Conservation (phyloP, 2,888 invertebrate species). For the Deilephila porcellus region DNA sequence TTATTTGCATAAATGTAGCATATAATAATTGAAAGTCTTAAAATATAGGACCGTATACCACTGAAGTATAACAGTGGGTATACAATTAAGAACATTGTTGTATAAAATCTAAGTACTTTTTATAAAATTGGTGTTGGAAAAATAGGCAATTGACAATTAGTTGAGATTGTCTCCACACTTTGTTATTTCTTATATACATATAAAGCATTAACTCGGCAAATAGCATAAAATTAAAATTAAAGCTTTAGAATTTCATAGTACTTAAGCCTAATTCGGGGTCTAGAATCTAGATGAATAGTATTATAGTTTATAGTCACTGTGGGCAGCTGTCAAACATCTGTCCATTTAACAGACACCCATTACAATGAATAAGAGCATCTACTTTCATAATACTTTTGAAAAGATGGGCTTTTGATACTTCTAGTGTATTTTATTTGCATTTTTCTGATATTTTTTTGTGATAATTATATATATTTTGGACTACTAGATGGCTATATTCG, state of each 20-base stretch:
- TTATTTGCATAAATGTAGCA: background rate
- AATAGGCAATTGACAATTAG: background rate
- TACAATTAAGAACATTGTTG: background rate
- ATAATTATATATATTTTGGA: too few species aligned
- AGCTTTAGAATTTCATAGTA: slow-evolving; percentile 4
- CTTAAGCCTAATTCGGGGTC: background rate
- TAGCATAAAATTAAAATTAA: slow-evolving; percentile 3
- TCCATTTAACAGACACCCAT: too few species aligned
- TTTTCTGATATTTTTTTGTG: too few species aligned
- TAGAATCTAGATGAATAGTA: background rate
- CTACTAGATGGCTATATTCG: too few species aligned
- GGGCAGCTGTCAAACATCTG: too few species aligned
- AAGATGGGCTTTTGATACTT: too few species aligned
- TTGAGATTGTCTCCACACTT: background rate
- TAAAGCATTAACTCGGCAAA: background rate
- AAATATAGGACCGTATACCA: background rate
- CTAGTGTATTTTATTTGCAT: too few species aligned
- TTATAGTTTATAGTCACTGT: too few species aligned
- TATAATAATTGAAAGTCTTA: background rate
- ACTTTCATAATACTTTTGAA: too few species aligned
- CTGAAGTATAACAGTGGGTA: too few species aligned
- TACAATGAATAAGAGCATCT: too few species aligned
- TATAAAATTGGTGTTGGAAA: slow-evolving; percentile 6
- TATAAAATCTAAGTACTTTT: slow-evolving; percentile 8
- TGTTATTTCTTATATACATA: background rate